These are phyloP conservation scores for Allophyes oxyacanthae DNA, from an alignment of 2,888 invertebrate genomes.

Conservation along the genomic window DNA sequence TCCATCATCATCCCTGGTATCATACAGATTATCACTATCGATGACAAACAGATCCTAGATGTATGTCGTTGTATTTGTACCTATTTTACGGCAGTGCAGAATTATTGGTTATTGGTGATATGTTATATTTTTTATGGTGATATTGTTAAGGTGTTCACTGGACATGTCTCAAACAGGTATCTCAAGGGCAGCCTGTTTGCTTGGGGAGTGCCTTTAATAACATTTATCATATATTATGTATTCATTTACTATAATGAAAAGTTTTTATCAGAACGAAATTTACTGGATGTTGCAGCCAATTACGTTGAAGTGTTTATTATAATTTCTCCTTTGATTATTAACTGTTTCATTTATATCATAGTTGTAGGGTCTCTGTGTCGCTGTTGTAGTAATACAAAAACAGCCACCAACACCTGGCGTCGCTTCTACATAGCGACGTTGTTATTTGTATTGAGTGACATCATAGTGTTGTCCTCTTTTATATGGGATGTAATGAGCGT, in stretches of 20 bases:
- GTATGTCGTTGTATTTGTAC: constrained; percentile 41
- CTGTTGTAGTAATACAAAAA: constrained; percentile 12
- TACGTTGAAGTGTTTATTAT: constrained; percentile 16
- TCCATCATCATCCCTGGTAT: constrained; percentile 28
- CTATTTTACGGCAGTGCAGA: constrained; percentile 36
- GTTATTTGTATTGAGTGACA: constrained; percentile 3
- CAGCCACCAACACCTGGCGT: constrained; percentile 1
- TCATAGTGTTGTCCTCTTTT: constrained; percentile 3
- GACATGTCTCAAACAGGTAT: constrained; percentile 30
- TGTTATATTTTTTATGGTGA: constrained; percentile 45
- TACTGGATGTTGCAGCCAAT: constrained; percentile 11
- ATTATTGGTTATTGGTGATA: constrained; percentile 43
- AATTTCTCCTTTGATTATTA: constrained; percentile 31
- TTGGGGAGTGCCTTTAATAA: constrained; percentile 37
- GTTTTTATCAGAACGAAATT: neutral
- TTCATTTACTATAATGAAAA: constrained; percentile 22
- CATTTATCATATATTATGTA: constrained; percentile 27
- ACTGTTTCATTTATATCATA: constrained; percentile 18
- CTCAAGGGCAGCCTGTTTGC: constrained; percentile 38
- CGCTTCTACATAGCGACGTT: constrained; percentile 4
- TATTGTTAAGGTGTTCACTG: constrained; percentile 40
- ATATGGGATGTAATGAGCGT: constrained; percentile 15
- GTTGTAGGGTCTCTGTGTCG: constrained; percentile 29
- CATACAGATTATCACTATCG: constrained; percentile 31
- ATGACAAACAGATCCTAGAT: constrained; percentile 29